Evolutionary conservation across 2,797 vertebrate genomes (phyloP), one percentile per base, ranked within the genome.

Genomic region (Coregonus sp.): DNA sequence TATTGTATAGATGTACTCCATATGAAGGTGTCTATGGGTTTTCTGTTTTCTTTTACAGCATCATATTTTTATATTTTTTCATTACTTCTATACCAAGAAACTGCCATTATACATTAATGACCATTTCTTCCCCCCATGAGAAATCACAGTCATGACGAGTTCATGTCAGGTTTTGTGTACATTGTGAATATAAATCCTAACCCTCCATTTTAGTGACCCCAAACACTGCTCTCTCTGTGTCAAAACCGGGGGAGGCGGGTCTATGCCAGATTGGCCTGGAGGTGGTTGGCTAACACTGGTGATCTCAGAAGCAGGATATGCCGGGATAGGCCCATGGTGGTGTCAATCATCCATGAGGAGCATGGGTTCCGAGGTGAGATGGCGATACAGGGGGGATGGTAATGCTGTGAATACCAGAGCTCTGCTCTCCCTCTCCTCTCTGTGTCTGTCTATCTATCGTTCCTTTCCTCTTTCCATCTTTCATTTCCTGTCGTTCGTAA

Each of bases 271-370:
- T 74, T 81, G 79, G 85, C 82, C 47, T 40, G 37, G 68, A 3
- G 33, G 72, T 70, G 74, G 70, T 50, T 85, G 67, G 70, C 69
- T 67, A 74, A 76, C 72, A 73, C 70, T 72, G 84, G 52, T 75
- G 63, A 85, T 75, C n/a, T 50, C 51, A 82, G 80, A 74, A 40
- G 6, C 37, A 7, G 37, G 37, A 40, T 40, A 40, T 5, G 69
- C 56, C 40, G 20, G 20, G 50, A 73, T 78, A 75, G 77, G 72
- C 80, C 77, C 73, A 70, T 76, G 70, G 74, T 54, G 3, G 78
- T 81, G 87, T 83, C 87, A 87, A 66, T 88, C 87, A 88, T 68
- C 76, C 76, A 20, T 6, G 68, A 82, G 78, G 20, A 51, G 7
- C 4, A 0, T n/a, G 79, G 77, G 76, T 37, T 12, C 80, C 7